A percentile compares a stretch with the other conserved stretches of the same genome.
Evolutionary conservation across 2,113 vertebrate species (phyloP).

Genomic region (Corythoichthys haematopterus): DNA sequence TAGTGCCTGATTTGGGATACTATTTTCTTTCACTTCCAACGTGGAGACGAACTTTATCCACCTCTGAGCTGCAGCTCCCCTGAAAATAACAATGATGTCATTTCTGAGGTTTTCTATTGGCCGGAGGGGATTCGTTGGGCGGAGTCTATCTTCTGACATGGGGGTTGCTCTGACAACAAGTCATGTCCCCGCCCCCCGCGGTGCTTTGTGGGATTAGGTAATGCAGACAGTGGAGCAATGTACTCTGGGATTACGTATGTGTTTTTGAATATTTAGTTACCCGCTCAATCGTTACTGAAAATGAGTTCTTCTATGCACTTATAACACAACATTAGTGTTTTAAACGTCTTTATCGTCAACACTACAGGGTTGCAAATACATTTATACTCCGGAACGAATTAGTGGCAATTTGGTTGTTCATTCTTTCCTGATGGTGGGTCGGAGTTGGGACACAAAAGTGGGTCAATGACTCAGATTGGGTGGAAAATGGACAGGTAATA

Average conservation of each 20-base stretch:
- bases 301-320: neutral
- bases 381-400: too few species aligned
- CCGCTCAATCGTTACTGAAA: conserved; percentile 56
- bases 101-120: conserved; percentile 81
- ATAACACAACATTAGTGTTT: neutral
- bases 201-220: conserved; percentile 92
- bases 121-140: conserved; percentile 51
- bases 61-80: conserved; percentile 79
- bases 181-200: conserved; percentile 75
- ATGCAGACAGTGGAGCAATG: conserved; percentile 80
- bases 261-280: conserved; percentile 85
- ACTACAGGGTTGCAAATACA: neutral
- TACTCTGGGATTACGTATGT: conserved; percentile 93
- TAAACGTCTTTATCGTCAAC: neutral
- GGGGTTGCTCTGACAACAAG: conserved; percentile 66
- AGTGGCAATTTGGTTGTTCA: too few species aligned
- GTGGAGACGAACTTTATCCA: conserved; percentile 92
- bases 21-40: conserved; percentile 86
- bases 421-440: neutral
- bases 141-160: conserved; percentile 73
- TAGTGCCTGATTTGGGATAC: conserved; percentile 54
- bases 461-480: neutral
- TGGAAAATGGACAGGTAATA: neutral
- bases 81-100: conserved; percentile 99
- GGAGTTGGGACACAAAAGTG: neutral